Evolutionary conservation across 2,113 vertebrate species (phyloP), one percentile per base, ranked within the genome.

Genomic region (Triplophysa rosa): DNA sequence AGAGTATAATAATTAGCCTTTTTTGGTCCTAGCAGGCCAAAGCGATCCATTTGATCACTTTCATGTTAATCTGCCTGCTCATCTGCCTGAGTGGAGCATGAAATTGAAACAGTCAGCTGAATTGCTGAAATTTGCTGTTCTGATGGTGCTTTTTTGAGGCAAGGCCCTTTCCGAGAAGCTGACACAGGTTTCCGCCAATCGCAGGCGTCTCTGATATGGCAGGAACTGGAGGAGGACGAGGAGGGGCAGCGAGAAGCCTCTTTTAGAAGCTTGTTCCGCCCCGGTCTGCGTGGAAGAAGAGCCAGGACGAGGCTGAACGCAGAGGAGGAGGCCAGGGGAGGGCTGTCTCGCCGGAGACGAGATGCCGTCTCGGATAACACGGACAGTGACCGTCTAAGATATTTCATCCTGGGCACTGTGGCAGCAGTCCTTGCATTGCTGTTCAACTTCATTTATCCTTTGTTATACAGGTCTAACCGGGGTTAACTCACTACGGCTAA

Each of bases 141-240:
- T 63, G 76, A 5, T 78, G 65, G 45, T 58, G 80, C 75, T 64
- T 59, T 80, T 88, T 81, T 67, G 85, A 91, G 88, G 75, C 80
- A 67, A 79, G 80, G 82, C 84, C 83, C 88, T 87, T 89, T 90
- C 87, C 87, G 88, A 92, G 95, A 95, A 93, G 94, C 95, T 98
- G 95, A 99, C 94, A 92, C 93, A 93, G 93, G 91, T 98, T 99
- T 99, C 98, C 97, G 80, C 93, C 96, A 95, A 96, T 95, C 92
- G 91, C 96, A 99, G 98, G 98, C 98, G 95, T 97, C 97, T 95
- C 95, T 96, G 92, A 95, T 99, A 95, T 99, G 98, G 97, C 95
- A 95, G 94, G 96, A 98, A 94, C 92, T 98, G 93, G 96, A 98
- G 95, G 95, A 98, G 84, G 97, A 97, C 90, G 96, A 97, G 37